Evolutionary conservation across 2,888 invertebrate species (phyloP).

Genomic region (Lottia gigantea): DNA sequence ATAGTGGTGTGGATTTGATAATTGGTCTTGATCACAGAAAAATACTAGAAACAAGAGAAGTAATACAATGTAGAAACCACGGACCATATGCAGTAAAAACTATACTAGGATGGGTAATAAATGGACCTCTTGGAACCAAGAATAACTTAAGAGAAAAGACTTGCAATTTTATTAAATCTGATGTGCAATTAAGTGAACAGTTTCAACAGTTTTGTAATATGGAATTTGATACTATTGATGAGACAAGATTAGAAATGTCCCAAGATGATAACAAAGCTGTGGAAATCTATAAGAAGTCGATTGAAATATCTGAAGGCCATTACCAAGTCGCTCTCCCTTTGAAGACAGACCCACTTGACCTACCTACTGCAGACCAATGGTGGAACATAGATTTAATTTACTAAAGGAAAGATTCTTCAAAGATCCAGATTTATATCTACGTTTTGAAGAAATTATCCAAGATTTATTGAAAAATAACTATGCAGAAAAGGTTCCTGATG

Average conservation of each 20-base stretch:
- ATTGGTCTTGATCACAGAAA: neutral
- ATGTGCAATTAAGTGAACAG: neutral
- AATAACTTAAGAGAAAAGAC: neutral
- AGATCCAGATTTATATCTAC: neutral
- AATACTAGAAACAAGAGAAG: neutral
- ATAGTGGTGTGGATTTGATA: neutral
- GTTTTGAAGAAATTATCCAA: neutral
- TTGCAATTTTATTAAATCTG: slow-evolving; percentile 1
- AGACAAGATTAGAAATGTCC: slow-evolving; percentile 2
- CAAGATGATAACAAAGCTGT: neutral
- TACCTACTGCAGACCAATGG: neutral
- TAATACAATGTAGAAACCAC: neutral
- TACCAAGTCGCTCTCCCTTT: neutral
- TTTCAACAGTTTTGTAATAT: neutral
- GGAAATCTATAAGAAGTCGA: neutral
- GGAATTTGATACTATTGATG: slow-evolving; percentile 3
- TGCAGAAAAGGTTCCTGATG: neutral
- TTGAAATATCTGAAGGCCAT: neutral
- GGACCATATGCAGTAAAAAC: slow-evolving; percentile 7
- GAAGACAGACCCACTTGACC: neutral
- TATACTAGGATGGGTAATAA: neutral
- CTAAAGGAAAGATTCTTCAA: neutral
- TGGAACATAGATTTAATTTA: neutral
- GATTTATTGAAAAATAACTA: neutral
- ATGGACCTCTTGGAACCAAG: neutral